A percentile compares a stretch with the other conserved stretches of the same genome.
Evolutionary conservation across 2,797 vertebrate species (phyloP).

Genomic region (Takifugu rubripes): DNA sequence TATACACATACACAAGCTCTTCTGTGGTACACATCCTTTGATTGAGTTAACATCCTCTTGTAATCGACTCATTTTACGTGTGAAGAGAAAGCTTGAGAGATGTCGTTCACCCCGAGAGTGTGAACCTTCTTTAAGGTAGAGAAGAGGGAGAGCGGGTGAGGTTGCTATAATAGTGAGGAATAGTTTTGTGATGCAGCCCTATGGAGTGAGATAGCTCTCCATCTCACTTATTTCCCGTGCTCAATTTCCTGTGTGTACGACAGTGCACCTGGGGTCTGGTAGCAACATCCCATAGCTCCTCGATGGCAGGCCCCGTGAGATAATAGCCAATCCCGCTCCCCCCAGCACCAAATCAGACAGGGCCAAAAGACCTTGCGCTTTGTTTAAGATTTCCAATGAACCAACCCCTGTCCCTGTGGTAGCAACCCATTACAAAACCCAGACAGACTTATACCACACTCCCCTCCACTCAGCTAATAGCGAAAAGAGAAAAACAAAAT

Average conservation of each 20-base stretch:
- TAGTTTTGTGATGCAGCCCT: slow-evolving; percentile 50
- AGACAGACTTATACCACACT: slow-evolving; percentile 57
- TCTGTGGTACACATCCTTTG: slow-evolving; percentile 19
- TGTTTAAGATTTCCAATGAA: slow-evolving; percentile 72
- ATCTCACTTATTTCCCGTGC: slow-evolving; percentile 78
- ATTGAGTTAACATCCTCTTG: slow-evolving; percentile 37
- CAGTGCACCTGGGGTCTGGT: slow-evolving; percentile 73
- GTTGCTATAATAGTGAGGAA: slow-evolving; percentile 62
- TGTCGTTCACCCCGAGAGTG: slow-evolving; percentile 26
- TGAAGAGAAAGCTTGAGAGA: slow-evolving; percentile 15
- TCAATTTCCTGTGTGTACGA: slow-evolving; percentile 75
- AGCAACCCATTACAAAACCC: slow-evolving; percentile 56
- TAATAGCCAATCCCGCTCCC: slow-evolving; percentile 68
- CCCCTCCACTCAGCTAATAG: slow-evolving; percentile 46
- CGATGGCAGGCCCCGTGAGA: slow-evolving; percentile 39
- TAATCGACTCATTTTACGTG: slow-evolving; percentile 28
- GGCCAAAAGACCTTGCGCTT: slow-evolving; percentile 67
- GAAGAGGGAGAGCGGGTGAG: background rate
- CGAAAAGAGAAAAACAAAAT: slow-evolving; percentile 10
- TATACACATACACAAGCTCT: slow-evolving; percentile 42
- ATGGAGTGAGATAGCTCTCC: slow-evolving; percentile 68
- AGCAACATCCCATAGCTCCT: slow-evolving; percentile 42
- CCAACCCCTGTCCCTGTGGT: slow-evolving; percentile 56
- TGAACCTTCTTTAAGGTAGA: slow-evolving; percentile 36
- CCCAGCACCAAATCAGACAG: slow-evolving; percentile 53